phyloP scores from a whole-genome alignment of 2,797 vertebrate species.

The Sitta carolinensis region DNA sequence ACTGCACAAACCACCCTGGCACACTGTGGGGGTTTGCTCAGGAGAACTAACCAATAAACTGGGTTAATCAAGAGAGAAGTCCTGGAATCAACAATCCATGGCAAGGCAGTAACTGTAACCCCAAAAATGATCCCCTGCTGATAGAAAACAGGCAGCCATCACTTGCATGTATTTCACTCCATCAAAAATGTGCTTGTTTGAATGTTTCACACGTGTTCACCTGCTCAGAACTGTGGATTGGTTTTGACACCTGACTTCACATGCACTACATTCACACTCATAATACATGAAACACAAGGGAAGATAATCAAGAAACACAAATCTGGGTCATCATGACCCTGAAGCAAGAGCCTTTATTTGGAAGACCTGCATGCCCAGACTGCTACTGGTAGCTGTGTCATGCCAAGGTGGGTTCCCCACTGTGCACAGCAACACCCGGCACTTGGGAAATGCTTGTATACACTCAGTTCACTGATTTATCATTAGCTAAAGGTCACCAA shows the following conservation, averaged over 20 bases:
- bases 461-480: slow-evolving; percentile 16
- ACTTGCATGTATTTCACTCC: not conserved
- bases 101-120: accelerated
- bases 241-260: not conserved
- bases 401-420: not conserved
- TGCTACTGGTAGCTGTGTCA: not conserved
- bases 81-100: not conserved
- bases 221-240: not conserved
- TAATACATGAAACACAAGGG: not conserved
- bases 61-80: not conserved
- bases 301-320: not conserved
- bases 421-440: not conserved
- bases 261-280: not conserved
- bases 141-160: not conserved
- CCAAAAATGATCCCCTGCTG: not conserved
- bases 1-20: not conserved
- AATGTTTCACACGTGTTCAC: not conserved
- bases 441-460: not conserved
- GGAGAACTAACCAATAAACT: not conserved
- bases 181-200: not conserved
- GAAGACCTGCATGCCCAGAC: not conserved
- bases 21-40: accelerated
- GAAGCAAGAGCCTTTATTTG: not conserved
- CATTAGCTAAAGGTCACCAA: slow-evolving; percentile 51
- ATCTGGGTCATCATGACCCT: not conserved